Conservation (phyloP, 2,113 vertebrate species). For the Balaeniceps rex region DNA sequence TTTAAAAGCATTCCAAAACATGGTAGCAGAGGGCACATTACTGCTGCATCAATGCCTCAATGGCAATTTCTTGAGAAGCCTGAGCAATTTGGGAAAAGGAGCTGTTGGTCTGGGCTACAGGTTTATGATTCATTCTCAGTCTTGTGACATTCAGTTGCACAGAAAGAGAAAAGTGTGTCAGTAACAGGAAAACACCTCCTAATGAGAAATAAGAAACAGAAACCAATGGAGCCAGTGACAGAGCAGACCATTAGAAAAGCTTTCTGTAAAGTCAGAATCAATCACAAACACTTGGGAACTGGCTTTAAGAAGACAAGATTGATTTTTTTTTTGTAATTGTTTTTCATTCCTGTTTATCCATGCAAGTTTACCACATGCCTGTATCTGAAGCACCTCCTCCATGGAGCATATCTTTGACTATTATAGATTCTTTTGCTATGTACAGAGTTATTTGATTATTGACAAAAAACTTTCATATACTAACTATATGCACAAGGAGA, state of each 20-base stretch:
- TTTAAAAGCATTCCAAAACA: neutral
- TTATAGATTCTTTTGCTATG: neutral
- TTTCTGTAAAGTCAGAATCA: neutral
- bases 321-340: neutral
- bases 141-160: neutral
- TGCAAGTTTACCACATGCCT: neutral
- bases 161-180: neutral
- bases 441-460: neutral
- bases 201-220: neutral
- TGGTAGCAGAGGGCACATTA: neutral
- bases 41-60: neutral
- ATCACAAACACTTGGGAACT: neutral
- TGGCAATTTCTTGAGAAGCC: neutral
- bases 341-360: neutral
- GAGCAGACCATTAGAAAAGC: neutral
- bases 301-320: neutral
- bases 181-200: neutral
- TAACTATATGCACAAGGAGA: neutral
- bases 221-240: neutral
- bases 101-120: neutral
- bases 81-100: neutral
- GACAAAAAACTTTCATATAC: neutral
- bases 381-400: neutral
- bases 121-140: neutral
- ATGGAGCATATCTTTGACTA: neutral